Conservation (phyloP, 2,888 invertebrate genomes). For the Polymixis lichenea region DNA sequence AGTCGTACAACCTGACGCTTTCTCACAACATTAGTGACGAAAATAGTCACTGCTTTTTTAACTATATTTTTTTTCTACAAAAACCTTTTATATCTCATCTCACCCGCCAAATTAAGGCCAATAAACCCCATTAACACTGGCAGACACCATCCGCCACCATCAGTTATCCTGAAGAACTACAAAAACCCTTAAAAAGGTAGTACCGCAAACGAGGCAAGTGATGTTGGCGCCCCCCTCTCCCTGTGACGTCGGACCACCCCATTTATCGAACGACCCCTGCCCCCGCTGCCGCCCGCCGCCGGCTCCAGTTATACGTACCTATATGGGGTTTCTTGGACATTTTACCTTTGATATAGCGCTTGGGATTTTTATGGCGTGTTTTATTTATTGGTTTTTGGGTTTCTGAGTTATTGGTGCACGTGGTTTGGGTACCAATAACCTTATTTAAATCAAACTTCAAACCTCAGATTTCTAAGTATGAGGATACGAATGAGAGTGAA, state of each 20-base stretch:
- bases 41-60: neutral
- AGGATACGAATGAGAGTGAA: neutral
- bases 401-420: conserved; percentile 8
- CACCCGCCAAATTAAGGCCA: conserved; percentile 6
- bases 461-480: neutral
- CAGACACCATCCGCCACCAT: conserved; percentile 47
- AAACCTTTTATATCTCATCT: neutral
- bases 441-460: neutral
- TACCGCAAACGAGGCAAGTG: conserved; percentile 66
- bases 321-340: conserved; percentile 76
- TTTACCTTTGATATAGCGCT: conserved; percentile 68
- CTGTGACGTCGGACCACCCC: conserved; percentile 84
- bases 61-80: neutral
- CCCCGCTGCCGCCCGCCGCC: conserved; percentile 67
- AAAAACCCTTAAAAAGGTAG: conserved; percentile 55
- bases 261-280: conserved; percentile 82
- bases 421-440: conserved; percentile 5
- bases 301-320: conserved; percentile 71
- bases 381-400: conserved; percentile 38
- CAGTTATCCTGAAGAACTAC: conserved; percentile 53
- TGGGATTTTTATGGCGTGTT: conserved; percentile 39
- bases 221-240: conserved; percentile 67
- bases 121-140: conserved; percentile 22
- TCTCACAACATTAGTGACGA: neutral
- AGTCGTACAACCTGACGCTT: neutral